phyloP scores from a whole-genome alignment of 2,888 invertebrate species.

The Macrophya annulata region DNA sequence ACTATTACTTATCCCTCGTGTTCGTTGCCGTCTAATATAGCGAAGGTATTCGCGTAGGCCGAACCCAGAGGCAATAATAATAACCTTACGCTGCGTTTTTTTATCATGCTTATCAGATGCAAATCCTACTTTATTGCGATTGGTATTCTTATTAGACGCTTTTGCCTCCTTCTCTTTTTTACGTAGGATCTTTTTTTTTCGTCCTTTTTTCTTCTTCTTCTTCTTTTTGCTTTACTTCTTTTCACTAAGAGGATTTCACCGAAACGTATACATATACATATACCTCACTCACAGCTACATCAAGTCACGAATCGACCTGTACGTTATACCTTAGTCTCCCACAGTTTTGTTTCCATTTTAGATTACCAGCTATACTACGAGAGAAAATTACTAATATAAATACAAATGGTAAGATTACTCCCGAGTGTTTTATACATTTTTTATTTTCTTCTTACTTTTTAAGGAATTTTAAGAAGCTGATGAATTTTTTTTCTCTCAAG shows the following conservation, averaged over 20 bases:
- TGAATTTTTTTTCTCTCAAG: neutral
- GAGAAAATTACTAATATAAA: slow-evolving; percentile 20
- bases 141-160: slow-evolving; percentile 74
- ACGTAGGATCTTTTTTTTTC: slow-evolving; percentile 41
- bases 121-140: slow-evolving; percentile 78
- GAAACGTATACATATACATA: no score
- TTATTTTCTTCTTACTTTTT: neutral
- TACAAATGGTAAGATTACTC: slow-evolving; percentile 26
- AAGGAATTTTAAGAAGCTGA: neutral
- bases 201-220: neutral
- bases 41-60: slow-evolving; percentile 49
- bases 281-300: slow-evolving; percentile 14
- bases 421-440: neutral
- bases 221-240: slow-evolving; percentile 56
- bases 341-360: slow-evolving; percentile 20
- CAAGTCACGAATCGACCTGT: slow-evolving; percentile 22
- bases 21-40: slow-evolving; percentile 15
- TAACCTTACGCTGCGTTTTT: slow-evolving; percentile 73
- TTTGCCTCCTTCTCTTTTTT: slow-evolving; percentile 58
- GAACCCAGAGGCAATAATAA: slow-evolving; percentile 58
- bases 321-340: neutral
- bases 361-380: slow-evolving; percentile 14
- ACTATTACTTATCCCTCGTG: neutral
- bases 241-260: slow-evolving; percentile 72
- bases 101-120: slow-evolving; percentile 76